Base-by-base conservation (phyloP, 2,797 vertebrate genomes). In the Bryconaethiops microstoma region DNA sequence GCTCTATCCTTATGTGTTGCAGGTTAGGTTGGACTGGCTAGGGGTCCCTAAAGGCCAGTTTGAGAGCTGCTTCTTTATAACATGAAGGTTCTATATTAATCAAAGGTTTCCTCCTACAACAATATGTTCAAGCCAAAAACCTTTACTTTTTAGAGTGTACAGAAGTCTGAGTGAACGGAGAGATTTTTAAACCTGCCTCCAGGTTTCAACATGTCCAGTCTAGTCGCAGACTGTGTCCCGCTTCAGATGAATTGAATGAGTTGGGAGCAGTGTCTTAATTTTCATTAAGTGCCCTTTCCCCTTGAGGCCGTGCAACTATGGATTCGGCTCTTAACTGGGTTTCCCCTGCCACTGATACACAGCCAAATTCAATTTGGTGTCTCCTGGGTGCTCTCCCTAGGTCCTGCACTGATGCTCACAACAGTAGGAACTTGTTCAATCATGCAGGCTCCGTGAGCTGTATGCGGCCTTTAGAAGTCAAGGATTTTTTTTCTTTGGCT, bases 341-440 rank as follows among this genome's bases (percentile, higher is more conserved):
- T 86, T 87, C 85, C 83, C 81, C 78, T 83, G 78, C 76, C 82
- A 79, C 83, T 10, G 65, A 78, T 81, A 82, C 86, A 63, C 77
- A 55, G 81, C 55, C 67, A 84, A 80, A 89, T 89, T 88, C 57
- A 88, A 89, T 89, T 87, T 83, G 67, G 69, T 39, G 67, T 86
- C 88, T 87, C 85, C 40, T 68, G 83, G 80, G 80, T 73, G 71
- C 71, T 79, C 76, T 76, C 48, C 71, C 2, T 50, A 71, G 85
- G 69, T 77, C 42, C 83, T 50, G 74, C 84, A 73, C 83, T 12
- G 12, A 68, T 5, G 68, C n/a, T 74, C 14, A 12, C 76, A 76
- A 77, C 81, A 68, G 55, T 17, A 19, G 72, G 25, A 78, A 78
- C 81, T 84, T 82, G 82, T 84, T 82, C 42, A 40, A 78, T 84